A percentile compares a stretch with the other conserved stretches of the same genome.
Conservation (phyloP, 2,113 vertebrate genomes). For the Toxotes jaculatrix region DNA sequence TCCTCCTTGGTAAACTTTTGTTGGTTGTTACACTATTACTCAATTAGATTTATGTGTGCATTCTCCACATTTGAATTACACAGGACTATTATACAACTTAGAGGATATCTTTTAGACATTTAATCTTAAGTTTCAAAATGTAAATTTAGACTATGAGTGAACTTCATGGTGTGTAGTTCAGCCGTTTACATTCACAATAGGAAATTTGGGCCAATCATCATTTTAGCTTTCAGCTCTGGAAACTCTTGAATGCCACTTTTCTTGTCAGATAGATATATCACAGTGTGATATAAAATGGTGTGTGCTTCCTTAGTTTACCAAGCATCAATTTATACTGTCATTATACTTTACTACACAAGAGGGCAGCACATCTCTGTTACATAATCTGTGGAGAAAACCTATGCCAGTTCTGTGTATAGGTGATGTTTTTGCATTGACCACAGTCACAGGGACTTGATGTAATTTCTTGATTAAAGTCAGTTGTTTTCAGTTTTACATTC, state of each 20-base stretch:
- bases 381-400: slow-evolving; percentile 2
- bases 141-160: neutral
- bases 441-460: slow-evolving; percentile 60
- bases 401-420: neutral
- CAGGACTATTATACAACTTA: neutral
- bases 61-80: neutral
- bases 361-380: slow-evolving; percentile 73
- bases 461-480: slow-evolving; percentile 50
- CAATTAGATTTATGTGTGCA: neutral
- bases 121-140: neutral
- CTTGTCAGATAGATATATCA: neutral
- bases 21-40: neutral
- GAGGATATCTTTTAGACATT: neutral
- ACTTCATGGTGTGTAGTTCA: neutral
- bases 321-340: neutral
- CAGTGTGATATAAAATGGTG: neutral
- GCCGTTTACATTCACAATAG: neutral
- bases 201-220: neutral
- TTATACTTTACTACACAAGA: slow-evolving; percentile 61
- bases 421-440: slow-evolving; percentile 23
- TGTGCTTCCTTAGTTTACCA: neutral
- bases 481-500: slow-evolving; percentile 42
- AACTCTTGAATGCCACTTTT: neutral
- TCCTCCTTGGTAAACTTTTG: slow-evolving; percentile 11
- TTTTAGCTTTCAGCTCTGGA: neutral